A percentile compares a stretch with the other conserved stretches of the same genome.
Evolutionary conservation across 2,113 vertebrate genomes (phyloP).

Genomic region (Chiloscyllium plagiosum): DNA sequence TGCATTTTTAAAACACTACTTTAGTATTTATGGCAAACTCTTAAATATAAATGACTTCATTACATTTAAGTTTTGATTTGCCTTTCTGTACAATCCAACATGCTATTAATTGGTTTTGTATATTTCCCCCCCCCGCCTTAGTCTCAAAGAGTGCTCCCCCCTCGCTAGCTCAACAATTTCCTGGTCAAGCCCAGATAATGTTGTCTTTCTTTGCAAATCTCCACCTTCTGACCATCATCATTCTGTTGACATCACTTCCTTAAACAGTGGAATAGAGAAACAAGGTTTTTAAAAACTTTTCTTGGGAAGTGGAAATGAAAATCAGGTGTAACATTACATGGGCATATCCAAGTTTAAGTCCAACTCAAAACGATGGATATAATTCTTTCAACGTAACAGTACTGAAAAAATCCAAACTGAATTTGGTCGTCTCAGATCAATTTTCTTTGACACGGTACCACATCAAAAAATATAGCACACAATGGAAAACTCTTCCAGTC

Average conservation of each 20-base stretch:
- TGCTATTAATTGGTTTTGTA: not conserved
- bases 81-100: not conserved
- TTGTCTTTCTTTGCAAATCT: not conserved
- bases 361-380: no score
- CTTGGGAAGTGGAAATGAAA: not conserved
- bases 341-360: no score
- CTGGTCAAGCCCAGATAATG: not conserved
- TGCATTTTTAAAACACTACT: not conserved
- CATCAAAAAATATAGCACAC: no score
- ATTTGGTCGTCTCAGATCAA: no score
- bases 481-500: no score
- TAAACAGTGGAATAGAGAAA: no score
- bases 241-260: not conserved
- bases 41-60: not conserved
- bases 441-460: no score
- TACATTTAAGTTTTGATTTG: not conserved
- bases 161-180: not conserved
- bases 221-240: not conserved
- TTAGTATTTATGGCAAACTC: not conserved
- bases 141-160: not conserved
- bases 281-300: not conserved
- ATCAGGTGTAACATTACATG: no score
- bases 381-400: no score
- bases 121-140: not conserved
- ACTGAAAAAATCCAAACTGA: no score